Evolutionary conservation across 2,797 vertebrate species (phyloP).

Genomic region (Enteromius argenteus): DNA sequence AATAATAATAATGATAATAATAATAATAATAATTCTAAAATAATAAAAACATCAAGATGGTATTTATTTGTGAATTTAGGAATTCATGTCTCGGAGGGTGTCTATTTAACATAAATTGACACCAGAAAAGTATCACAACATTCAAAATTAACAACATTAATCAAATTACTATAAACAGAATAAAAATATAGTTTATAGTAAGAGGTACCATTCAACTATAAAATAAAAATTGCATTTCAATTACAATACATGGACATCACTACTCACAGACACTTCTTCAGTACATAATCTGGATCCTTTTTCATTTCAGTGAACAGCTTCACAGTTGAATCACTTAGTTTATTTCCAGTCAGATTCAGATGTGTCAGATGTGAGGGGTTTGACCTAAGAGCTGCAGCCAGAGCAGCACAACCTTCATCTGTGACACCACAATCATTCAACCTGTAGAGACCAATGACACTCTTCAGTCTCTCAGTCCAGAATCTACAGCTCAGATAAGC

Average conservation of each 20-base stretch:
- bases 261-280: neutral
- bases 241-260: neutral
- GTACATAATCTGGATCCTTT: neutral
- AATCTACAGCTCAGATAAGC: neutral
- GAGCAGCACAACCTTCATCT: neutral
- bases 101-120: neutral
- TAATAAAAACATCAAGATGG: neutral
- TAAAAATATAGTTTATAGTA: neutral
- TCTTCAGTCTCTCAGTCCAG: neutral
- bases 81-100: neutral
- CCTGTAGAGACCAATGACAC: neutral
- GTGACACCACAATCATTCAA: neutral
- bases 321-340: too few species aligned
- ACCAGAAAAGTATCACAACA: neutral
- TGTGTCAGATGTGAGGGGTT: conserved; percentile 4
- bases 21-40: too few species aligned
- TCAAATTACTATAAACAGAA: neutral
- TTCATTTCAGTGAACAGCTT: neutral
- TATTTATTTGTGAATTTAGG: neutral
- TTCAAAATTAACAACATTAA: neutral
- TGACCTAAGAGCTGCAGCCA: conserved; percentile 16
- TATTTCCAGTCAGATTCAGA: neutral
- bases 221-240: neutral
- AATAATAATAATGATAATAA: too few species aligned
- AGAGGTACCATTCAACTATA: neutral